Conservation (phyloP, 2,113 vertebrate species). For the Serinus canaria region DNA sequence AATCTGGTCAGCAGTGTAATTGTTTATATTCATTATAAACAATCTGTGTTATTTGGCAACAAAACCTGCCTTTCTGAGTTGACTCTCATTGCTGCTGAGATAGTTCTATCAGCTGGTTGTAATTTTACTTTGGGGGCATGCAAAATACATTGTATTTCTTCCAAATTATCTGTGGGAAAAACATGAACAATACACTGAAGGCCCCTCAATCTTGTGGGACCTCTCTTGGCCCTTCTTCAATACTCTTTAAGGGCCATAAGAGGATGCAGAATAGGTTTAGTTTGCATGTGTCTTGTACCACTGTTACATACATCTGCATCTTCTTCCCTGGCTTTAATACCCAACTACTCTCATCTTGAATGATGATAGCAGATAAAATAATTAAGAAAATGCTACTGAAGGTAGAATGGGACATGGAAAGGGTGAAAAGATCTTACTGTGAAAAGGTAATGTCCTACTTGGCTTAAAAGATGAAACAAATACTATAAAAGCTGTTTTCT, state of each 20-base stretch:
- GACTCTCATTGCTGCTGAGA: constrained; percentile 46
- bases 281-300: neutral
- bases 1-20: constrained; percentile 64
- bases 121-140: constrained; percentile 62
- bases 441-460: neutral
- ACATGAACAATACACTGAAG: constrained; percentile 45
- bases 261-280: neutral
- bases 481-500: neutral
- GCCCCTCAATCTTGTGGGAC: constrained; percentile 20
- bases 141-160: constrained; percentile 60
- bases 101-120: constrained; percentile 64
- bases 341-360: neutral
- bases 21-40: constrained; percentile 72
- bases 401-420: neutral
- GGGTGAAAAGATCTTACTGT: neutral
- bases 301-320: neutral
- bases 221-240: neutral
- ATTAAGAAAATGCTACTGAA: neutral
- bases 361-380: neutral
- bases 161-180: constrained; percentile 62
- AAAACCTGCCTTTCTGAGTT: constrained; percentile 46
- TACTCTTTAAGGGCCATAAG: neutral
- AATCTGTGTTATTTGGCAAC: constrained; percentile 68
- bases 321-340: neutral
- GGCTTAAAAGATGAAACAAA: neutral